These are phyloP conservation scores for Synodontis membranacea DNA, from an alignment of 2,113 vertebrate genomes.

Conservation along the genomic window DNA sequence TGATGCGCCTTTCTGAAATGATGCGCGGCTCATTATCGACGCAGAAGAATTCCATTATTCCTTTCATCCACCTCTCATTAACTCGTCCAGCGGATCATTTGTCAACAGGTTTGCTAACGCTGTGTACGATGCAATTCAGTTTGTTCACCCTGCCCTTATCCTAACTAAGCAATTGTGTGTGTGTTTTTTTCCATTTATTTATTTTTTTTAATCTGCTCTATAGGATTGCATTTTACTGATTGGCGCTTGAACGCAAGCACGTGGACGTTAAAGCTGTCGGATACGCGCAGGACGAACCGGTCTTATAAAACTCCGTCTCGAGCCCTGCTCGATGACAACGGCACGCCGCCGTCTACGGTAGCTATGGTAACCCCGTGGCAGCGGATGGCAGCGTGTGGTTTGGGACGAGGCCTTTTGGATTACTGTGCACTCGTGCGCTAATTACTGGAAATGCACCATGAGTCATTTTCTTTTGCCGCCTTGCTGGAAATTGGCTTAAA, in stretches of 20 bases:
- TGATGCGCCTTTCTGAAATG: background rate
- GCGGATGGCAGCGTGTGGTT: background rate
- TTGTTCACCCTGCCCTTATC: background rate
- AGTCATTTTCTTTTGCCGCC: background rate
- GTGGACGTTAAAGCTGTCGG: background rate
- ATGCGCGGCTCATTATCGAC: constrained; percentile 2
- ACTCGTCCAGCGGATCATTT: constrained; percentile 5
- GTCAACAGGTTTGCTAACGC: background rate
- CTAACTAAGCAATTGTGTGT: background rate
- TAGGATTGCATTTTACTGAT: background rate
- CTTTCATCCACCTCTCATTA: constrained; percentile 22
- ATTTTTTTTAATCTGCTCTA: background rate
- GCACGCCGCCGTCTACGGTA: background rate
- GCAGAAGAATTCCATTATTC: constrained; percentile 28
- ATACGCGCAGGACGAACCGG: background rate
- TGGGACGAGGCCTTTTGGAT: background rate
- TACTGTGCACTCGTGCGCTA: background rate
- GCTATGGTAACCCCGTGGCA: background rate
- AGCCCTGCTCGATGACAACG: background rate
- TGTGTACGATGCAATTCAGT: background rate
- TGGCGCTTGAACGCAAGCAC: background rate
- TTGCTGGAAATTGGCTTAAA: constrained; percentile 6
- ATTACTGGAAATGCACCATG: background rate
- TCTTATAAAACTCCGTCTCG: background rate
- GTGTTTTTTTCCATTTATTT: background rate